Evolutionary conservation across 2,888 invertebrate genomes (phyloP).

Genomic region (Phanerotoma sp.): DNA sequence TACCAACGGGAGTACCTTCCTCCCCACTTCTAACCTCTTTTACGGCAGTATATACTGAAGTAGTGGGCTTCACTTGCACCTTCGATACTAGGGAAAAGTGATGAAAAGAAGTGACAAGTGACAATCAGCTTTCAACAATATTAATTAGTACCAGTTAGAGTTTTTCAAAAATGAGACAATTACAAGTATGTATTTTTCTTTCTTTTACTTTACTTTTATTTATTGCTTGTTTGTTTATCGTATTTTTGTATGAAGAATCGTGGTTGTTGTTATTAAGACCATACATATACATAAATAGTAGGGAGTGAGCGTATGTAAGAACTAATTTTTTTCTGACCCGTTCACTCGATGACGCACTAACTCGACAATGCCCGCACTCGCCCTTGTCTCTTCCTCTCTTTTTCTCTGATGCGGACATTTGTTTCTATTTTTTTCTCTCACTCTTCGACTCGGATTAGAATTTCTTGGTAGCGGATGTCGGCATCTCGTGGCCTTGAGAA

Average conservation of each 20-base stretch:
- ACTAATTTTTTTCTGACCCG: neutral
- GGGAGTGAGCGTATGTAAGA: neutral
- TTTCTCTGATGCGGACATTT: neutral
- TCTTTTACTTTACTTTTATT: no score
- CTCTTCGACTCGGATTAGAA: slow-evolving; percentile 10
- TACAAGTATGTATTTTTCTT: neutral
- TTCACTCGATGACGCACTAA: slow-evolving; percentile 30
- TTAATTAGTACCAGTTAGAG: no score
- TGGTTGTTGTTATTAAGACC: neutral
- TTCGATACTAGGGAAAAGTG: neutral
- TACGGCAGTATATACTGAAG: slow-evolving; percentile 11
- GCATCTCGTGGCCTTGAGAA: slow-evolving; percentile 22
- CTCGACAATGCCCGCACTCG: slow-evolving; percentile 28
- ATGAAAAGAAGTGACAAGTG: slow-evolving; percentile 6
- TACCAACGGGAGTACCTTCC: slow-evolving; percentile 39
- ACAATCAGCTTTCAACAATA: no score
- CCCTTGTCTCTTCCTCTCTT: slow-evolving; percentile 13
- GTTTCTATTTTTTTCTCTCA: slow-evolving; percentile 9
- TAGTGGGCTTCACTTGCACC: slow-evolving; percentile 4
- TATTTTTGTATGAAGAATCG: neutral
- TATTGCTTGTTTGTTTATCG: no score
- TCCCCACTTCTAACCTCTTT: slow-evolving; percentile 8
- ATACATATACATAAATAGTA: neutral
- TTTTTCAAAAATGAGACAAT: no score
- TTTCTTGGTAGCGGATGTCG: slow-evolving; percentile 20